Evolutionary conservation across 2,113 vertebrate genomes (phyloP).

Genomic region (Pantherophis guttatus): DNA sequence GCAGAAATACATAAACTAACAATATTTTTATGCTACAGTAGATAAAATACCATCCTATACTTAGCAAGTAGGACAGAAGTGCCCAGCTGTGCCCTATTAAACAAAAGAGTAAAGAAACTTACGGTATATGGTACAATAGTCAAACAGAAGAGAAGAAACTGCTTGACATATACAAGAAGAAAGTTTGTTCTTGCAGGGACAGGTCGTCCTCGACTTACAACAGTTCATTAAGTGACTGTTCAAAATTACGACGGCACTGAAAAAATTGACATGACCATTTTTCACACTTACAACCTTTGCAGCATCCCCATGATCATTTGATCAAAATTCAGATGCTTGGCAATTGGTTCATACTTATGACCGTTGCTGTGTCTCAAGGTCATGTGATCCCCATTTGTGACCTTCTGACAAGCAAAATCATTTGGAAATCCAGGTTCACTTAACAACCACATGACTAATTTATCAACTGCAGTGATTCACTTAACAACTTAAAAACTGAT

Average conservation of each 20-base stretch:
- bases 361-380: not conserved
- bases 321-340: not conserved
- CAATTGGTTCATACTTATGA: not conserved
- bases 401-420: not conserved
- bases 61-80: constrained; percentile 12
- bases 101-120: not conserved
- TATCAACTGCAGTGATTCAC: not conserved
- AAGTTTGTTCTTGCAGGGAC: not conserved
- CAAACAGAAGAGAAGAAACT: not conserved
- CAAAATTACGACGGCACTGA: not conserved
- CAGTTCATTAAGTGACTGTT: not conserved
- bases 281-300: not conserved
- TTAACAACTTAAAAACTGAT: not conserved
- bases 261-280: not conserved
- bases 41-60: not conserved
- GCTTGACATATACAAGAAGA: not conserved
- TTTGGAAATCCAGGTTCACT: not conserved
- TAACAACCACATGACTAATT: not conserved
- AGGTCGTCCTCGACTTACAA: not conserved
- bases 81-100: constrained; percentile 16
- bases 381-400: not conserved
- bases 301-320: not conserved
- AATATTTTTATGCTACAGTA: not conserved
- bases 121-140: not conserved
- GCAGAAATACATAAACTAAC: not conserved